Percentiles rank a stretch among this genome's conserved stretches.
phyloP scores from a whole-genome alignment of 2,888 invertebrate species.

The Rhamphomyia laevipes region DNA sequence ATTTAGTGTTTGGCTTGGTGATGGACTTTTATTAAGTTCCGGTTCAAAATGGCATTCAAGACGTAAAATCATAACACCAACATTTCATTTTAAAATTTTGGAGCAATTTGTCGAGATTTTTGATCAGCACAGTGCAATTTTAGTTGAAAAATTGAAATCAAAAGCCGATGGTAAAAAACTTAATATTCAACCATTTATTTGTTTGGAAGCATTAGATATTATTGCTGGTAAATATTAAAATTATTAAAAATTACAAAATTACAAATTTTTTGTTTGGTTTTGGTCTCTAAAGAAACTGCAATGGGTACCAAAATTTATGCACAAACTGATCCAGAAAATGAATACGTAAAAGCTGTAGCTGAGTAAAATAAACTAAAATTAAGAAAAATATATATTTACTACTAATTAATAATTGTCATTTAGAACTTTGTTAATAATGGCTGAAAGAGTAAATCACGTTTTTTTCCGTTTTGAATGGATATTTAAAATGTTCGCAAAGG shows the following conservation, averaged over 20 bases:
- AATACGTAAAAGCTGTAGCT: slow-evolving; percentile 58
- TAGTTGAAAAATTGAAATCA: slow-evolving; percentile 45
- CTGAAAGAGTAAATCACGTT: slow-evolving; percentile 23
- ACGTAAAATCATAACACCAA: slow-evolving; percentile 61
- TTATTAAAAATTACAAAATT: neutral
- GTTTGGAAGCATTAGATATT: slow-evolving; percentile 46
- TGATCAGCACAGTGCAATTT: slow-evolving; percentile 47
- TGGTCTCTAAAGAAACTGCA: slow-evolving; percentile 22
- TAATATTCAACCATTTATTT: slow-evolving; percentile 51
- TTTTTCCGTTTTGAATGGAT: slow-evolving; percentile 21
- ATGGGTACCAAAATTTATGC: slow-evolving; percentile 32
- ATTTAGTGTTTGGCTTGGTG: slow-evolving; percentile 28
- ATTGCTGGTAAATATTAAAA: slow-evolving; percentile 30
- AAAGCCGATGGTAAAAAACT: slow-evolving; percentile 24
- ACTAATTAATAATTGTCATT: slow-evolving; percentile 1
- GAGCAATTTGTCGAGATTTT: slow-evolving; percentile 61
- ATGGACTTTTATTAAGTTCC: slow-evolving; percentile 27
- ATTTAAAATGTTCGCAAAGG: slow-evolving; percentile 20
- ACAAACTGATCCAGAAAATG: slow-evolving; percentile 49
- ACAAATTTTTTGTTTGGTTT: no score
- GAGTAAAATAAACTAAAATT: slow-evolving; percentile 36
- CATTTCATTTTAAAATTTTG: slow-evolving; percentile 68
- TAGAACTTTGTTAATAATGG: slow-evolving; percentile 23
- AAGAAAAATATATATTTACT: neutral
- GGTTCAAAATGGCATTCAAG: slow-evolving; percentile 50